Evolutionary conservation across 2,888 invertebrate genomes (phyloP), one percentile per base, ranked within the genome.

Genomic region (Ophion obscuratus): DNA sequence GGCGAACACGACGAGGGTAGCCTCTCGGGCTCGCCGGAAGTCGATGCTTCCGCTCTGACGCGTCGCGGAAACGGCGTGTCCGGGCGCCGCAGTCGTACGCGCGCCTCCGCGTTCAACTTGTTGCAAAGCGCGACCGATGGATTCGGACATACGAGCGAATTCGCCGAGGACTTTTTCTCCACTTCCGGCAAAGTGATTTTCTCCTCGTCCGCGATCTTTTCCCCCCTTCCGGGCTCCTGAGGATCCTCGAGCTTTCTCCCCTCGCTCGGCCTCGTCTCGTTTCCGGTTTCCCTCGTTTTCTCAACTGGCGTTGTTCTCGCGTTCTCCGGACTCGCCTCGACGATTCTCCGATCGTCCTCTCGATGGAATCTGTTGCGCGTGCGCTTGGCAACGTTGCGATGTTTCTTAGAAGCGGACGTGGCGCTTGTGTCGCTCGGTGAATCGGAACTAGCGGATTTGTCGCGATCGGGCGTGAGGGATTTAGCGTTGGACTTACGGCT

Each of bases 1-100:
- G n/a, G 7, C 20, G 44, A 64, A 40, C 62, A 84, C 40, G 40
- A 40, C 9, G 40, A 40, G 40, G 40, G 7, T 0, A 40, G 2
- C 6, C 53, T 47, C 7, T 87, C 85, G 14, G 10, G 20, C 5
- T 86, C 84, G 70, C 68, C 53, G 7, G 83, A 83, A 1, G 87
- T 77, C 40, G 83, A 80, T 3, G 85, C 77, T 31, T 83, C 61
- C 3, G 44, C n/a, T 10, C 67, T 20, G 27, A 53, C 61, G 17
- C 81, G 27, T n/a, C 74, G 87, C 17, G 92, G 91, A 70, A 92
- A 87, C 0, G 93, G 92, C 1, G 93, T 93, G 27, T 92, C 93
- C 0, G 92, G 92, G 68, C 90, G 88, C 57, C 88, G 90, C 74
- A 87, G 64, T 53, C 77, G 70, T 11, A 80, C 62, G 7, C 82